Conservation (phyloP, 2,888 invertebrate species). For the Brachyopa scutellaris region DNA sequence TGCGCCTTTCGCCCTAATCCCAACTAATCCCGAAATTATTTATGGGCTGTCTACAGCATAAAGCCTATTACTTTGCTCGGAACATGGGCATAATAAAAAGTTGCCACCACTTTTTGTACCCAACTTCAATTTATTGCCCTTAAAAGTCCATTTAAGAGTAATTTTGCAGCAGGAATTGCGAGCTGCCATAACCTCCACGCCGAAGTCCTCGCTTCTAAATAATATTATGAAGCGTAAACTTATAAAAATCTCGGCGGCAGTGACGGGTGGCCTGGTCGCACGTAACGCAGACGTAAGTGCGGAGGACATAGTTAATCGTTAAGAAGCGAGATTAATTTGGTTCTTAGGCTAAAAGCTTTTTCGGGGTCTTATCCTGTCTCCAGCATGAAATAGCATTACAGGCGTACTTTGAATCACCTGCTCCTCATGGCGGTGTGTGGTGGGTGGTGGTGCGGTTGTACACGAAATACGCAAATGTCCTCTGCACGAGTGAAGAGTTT, state of each 20-base stretch:
- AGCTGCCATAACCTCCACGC: conserved; percentile 22
- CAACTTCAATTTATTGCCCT: conserved; percentile 71
- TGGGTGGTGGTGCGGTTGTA: conserved; percentile 46
- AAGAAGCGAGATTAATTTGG: conserved; percentile 53
- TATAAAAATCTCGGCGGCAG: conserved; percentile 46
- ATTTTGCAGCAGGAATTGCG: conserved; percentile 56
- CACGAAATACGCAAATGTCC: conserved; percentile 63
- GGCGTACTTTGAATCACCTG: conserved; percentile 40
- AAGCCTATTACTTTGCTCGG: conserved; percentile 70
- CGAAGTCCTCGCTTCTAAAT: too few relatives aligned
- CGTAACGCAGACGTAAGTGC: conserved; percentile 13
- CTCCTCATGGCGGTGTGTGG: neutral
- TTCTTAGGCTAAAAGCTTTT: conserved; percentile 58
- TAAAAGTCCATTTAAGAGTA: conserved; percentile 71
- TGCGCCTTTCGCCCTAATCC: conserved; percentile 62
- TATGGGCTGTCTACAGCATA: conserved; percentile 71
- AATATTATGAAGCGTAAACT: conserved; percentile 59
- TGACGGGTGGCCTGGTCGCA: conserved; percentile 10
- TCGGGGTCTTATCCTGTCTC: conserved; percentile 27
- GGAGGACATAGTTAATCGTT: conserved; percentile 56
- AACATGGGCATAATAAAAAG: conserved; percentile 72
- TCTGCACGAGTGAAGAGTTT: conserved; percentile 52
- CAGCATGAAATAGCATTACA: conserved; percentile 31
- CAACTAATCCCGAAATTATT: conserved; percentile 72
- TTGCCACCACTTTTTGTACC: conserved; percentile 68